A percentile compares a stretch with the other conserved stretches of the same genome.
Evolutionary conservation across 64 coral and sea anemone species (phyloP).

Genomic region (Pocillopora verrucosa): DNA sequence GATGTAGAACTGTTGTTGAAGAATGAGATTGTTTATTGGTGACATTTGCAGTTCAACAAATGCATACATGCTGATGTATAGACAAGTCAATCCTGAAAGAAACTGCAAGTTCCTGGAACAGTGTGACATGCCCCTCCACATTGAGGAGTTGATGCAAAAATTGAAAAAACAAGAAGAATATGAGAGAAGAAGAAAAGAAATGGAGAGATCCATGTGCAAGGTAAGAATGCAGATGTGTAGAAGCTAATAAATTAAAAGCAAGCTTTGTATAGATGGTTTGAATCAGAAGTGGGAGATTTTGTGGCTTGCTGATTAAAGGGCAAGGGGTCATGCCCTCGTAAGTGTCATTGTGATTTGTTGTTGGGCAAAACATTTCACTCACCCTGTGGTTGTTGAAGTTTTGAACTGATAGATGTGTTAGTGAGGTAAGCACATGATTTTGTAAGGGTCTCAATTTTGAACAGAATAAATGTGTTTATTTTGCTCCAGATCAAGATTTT

Average conservation of each 20-base stretch:
- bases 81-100: slow-evolving; percentile 57
- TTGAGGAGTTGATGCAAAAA: slow-evolving; percentile 20
- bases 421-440: too few relatives aligned
- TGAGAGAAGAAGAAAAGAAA: slow-evolving; percentile 75
- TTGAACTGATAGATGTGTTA: not conserved
- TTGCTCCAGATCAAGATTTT: slow-evolving; percentile 88
- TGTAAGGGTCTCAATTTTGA: not conserved
- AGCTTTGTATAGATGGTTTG: not conserved
- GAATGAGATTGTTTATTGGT: not conserved
- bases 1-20: not conserved
- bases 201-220: slow-evolving; percentile 78
- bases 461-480: not conserved
- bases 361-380: not conserved
- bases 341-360: too few relatives aligned
- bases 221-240: slow-evolving; percentile 29
- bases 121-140: slow-evolving; percentile 66
- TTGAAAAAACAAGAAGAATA: slow-evolving; percentile 66
- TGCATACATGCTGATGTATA: slow-evolving; percentile 99
- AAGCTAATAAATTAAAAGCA: too few relatives aligned
- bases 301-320: too few relatives aligned
- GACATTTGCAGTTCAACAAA: slow-evolving; percentile 79
- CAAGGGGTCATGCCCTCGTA: too few relatives aligned
- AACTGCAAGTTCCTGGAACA: slow-evolving; percentile 64
- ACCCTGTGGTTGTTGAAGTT: not conserved
- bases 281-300: not conserved